Percentiles rank a stretch among this genome's conserved stretches.
Conservation (phyloP, 2,888 invertebrate species). For the Pyrrhosoma nymphula region DNA sequence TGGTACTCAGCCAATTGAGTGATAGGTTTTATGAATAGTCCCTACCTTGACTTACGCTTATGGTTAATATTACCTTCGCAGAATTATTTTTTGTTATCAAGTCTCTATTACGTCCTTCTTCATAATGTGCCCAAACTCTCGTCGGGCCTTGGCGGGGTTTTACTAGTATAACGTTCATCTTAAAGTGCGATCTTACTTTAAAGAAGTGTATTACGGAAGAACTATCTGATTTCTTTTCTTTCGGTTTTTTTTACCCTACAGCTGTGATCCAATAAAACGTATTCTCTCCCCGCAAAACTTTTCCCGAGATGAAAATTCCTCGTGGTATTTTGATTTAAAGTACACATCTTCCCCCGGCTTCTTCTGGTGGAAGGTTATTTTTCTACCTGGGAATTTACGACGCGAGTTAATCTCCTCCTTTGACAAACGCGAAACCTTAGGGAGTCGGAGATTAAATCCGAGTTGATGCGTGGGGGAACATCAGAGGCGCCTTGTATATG, state of each 20-base stretch:
- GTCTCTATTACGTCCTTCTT: no score
- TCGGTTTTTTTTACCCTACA: background rate
- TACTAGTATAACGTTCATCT: no score
- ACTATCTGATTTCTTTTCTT: background rate
- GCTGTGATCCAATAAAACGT: background rate
- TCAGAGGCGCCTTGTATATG: background rate
- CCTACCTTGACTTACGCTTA: no score
- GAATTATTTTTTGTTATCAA: no score
- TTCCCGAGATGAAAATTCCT: background rate
- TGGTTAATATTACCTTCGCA: no score
- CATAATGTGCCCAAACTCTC: no score
- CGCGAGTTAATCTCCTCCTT: background rate
- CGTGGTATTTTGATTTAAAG: background rate
- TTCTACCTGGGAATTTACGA: background rate
- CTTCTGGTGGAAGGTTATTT: background rate
- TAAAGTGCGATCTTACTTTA: background rate
- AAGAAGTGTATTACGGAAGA: background rate
- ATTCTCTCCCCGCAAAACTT: background rate
- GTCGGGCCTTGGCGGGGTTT: no score
- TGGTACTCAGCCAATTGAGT: no score
- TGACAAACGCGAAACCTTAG: background rate
- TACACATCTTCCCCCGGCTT: background rate
- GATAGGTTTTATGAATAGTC: no score
- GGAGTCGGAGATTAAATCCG: background rate
- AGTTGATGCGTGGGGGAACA: background rate